Evolutionary conservation across 64 coral and sea anemone species (phyloP).

Genomic region (Anthopleura sola): DNA sequence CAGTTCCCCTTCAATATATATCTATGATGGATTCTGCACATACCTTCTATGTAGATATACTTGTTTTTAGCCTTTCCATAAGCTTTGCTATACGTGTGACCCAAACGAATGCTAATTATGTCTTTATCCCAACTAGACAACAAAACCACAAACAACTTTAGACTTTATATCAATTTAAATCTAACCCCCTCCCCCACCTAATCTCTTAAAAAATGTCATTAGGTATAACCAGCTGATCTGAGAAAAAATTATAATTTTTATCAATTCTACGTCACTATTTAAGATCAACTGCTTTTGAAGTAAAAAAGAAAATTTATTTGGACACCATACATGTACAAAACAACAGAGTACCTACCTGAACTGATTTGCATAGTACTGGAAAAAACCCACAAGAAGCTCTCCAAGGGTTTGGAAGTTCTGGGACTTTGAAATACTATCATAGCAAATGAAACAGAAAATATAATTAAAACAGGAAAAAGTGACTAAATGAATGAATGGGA

Average conservation of each 20-base stretch:
- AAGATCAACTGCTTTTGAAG: too few species aligned
- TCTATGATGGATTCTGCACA: too few species aligned
- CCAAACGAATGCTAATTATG: slow-evolving; percentile 52
- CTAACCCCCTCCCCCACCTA: too few species aligned
- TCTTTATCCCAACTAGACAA: slow-evolving; percentile 49
- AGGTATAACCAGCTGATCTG: too few species aligned
- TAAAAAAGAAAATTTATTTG: too few species aligned
- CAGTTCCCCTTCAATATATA: too few species aligned
- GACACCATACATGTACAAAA: too few species aligned
- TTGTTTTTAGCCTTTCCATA: slow-evolving; percentile 41
- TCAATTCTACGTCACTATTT: too few species aligned
- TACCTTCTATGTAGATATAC: slow-evolving; percentile 75
- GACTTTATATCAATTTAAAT: neutral
- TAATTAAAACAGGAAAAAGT: neutral
- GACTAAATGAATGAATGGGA: neutral
- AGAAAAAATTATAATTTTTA: too few species aligned
- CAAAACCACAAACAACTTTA: neutral
- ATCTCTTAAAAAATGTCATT: too few species aligned
- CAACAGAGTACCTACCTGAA: slow-evolving; percentile 57
- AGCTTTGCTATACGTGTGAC: slow-evolving; percentile 31
- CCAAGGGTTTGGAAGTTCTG: slow-evolving; percentile 65
- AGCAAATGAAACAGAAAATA: neutral
- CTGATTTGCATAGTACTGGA: slow-evolving; percentile 74
- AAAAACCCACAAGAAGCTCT: slow-evolving; percentile 84
- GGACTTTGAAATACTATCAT: slow-evolving; percentile 26